These are phyloP conservation scores for Holacanthella duospinosa DNA, from an alignment of 2,888 invertebrate species.

Conservation along the genomic window DNA sequence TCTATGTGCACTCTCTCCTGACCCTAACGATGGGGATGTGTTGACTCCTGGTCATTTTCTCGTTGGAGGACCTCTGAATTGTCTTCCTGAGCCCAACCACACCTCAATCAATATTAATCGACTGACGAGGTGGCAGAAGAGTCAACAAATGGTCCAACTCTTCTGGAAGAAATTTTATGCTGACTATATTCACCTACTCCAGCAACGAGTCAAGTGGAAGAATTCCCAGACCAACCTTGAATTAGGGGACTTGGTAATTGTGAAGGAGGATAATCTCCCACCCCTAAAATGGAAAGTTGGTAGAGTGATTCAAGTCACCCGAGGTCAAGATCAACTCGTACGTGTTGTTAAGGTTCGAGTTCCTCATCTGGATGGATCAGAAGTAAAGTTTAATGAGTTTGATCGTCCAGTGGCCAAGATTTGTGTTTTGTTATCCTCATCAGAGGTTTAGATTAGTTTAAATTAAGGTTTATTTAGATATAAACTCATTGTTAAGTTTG, in stretches of 20 bases:
- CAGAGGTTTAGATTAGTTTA: no score
- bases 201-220: conserved; percentile 20
- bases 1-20: conserved; percentile 30
- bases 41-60: conserved; percentile 39
- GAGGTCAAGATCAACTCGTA: background rate
- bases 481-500: no score
- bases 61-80: conserved; percentile 32
- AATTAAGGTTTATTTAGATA: no score
- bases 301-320: background rate
- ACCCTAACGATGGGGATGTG: conserved; percentile 28
- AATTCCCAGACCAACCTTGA: background rate
- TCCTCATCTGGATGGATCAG: background rate
- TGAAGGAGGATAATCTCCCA: conserved; percentile 11
- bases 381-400: background rate
- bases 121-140: conserved; percentile 13
- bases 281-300: background rate
- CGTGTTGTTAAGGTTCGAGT: background rate
- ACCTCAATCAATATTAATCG: background rate
- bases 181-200: conserved; percentile 15
- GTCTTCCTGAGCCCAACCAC: conserved; percentile 11
- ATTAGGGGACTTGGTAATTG: conserved; percentile 9
- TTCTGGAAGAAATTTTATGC: conserved; percentile 18
- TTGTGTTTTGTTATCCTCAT: no score
- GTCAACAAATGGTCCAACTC: conserved; percentile 12
- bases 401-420: background rate